Conservation (phyloP, 1,140 invertebrate genomes). For the Apis cerana region DNA sequence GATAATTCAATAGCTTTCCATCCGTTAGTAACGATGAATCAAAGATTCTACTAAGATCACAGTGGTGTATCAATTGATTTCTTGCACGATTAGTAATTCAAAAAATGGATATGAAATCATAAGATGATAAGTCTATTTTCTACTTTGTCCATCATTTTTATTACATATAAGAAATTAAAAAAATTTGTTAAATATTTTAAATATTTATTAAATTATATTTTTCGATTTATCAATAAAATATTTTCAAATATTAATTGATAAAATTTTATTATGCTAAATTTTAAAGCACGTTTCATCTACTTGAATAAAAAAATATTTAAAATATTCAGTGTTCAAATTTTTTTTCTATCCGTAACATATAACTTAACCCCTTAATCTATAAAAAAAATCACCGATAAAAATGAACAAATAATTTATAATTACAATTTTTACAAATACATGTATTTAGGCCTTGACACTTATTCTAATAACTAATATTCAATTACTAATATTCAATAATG, state of each 20-base stretch:
- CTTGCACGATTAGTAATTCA: too few species aligned
- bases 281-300: not conserved
- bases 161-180: too few species aligned
- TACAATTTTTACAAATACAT: not conserved
- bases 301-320: too few species aligned
- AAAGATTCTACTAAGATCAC: too few species aligned
- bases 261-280: not conserved
- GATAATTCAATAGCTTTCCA: too few species aligned
- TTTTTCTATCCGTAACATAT: constrained; percentile 8
- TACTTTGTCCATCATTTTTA: too few species aligned
- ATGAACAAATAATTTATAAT: not conserved
- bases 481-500: not conserved
- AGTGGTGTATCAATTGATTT: too few species aligned
- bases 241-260: not conserved
- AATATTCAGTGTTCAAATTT: constrained; percentile 24
- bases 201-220: not conserved
- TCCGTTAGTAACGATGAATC: too few species aligned
- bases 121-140: too few species aligned
- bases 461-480: not conserved
- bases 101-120: too few species aligned
- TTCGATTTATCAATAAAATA: not conserved
- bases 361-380: not conserved
- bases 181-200: not conserved
- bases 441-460: not conserved
- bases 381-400: not conserved